A percentile compares a stretch with the other conserved stretches of the same genome.
These are phyloP conservation scores for Scaptodrosophila lebanonensis DNA, from an alignment of 1,140 invertebrate genomes.

Conservation along the genomic window DNA sequence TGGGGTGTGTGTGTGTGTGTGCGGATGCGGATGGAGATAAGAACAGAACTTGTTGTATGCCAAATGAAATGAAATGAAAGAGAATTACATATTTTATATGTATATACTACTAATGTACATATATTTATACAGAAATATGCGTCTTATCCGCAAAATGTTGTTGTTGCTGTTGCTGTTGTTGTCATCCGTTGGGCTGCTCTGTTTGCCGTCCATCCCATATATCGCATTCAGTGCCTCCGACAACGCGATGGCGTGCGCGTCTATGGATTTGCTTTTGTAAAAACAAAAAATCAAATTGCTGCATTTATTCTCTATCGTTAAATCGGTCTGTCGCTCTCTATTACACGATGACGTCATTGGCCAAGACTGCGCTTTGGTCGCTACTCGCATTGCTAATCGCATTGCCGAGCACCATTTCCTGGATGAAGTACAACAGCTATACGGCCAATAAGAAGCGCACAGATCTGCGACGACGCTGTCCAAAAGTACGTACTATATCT, in stretches of 20 bases:
- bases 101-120: constrained; percentile 15
- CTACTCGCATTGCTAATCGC: constrained; percentile 2
- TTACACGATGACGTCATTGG: constrained; percentile 2
- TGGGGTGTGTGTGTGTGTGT: no score
- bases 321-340: no score
- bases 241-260: constrained; percentile 30
- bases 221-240: constrained; percentile 44
- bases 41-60: no score
- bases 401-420: constrained; percentile 11
- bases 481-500: constrained; percentile 42
- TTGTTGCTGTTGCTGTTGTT: constrained; percentile 2
- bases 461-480: constrained; percentile 54
- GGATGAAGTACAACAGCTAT: constrained; percentile 61
- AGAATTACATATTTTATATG: neutral
- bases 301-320: no score
- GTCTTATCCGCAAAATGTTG: constrained; percentile 58
- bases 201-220: constrained; percentile 29
- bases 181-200: neutral
- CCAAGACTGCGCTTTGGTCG: constrained; percentile 15
- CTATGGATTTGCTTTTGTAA: no score
- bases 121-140: constrained; percentile 20
- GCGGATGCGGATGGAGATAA: no score
- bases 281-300: no score
- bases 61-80: no score
- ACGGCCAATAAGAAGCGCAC: constrained; percentile 53